Evolutionary conservation across 2,797 vertebrate genomes (phyloP), one percentile per base, ranked within the genome.

Genomic region (Acanthurus tractus): DNA sequence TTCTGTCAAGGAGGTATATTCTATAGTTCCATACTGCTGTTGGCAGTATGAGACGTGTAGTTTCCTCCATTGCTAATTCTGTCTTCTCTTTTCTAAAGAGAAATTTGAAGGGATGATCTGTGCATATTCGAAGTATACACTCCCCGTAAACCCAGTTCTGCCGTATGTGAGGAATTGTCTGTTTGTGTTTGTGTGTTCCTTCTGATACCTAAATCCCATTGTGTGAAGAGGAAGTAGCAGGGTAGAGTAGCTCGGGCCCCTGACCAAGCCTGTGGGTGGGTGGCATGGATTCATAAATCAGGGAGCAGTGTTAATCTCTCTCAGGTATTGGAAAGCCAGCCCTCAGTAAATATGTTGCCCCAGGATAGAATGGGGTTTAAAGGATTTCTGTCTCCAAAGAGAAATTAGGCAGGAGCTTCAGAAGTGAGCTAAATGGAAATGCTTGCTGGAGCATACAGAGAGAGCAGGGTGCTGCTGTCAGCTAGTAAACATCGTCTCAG

Each of bases 351-450:
- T 97, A 97, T 97, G 96, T 98, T 97, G 96, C 97, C 96, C 96
- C 90, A 94, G 96, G 96, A 96, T 95, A 98, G 96, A 97, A 98
- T 96, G 95, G 96, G 93, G 87, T 97, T 98, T 98, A 99, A 97
- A 97, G 97, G 97, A 98, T 98, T 98, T 97, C 96, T 97, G 96
- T 98, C 97, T 97, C 96, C 94, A 95, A 97, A 97, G 97, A 99
- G 96, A 97, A 97, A 97, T 97, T 97, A 96, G 96, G 96, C 92
- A 90, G 90, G 87, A 87, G 92, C 96, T 96, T 97, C 96, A 95
- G 96, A 97, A 96, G 96, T 96, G 96, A 97, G 95, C 95, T 96
- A 97, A 97, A 97, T 97, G 95, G 96, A 96, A 97, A 97, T 97
- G 95, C 94, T 96, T 96, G 96, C 96, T 96, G 96, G 96, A 96